A percentile compares a stretch with the other conserved stretches of the same genome.
These are phyloP conservation scores for Pituophis catenifer DNA, from an alignment of 2,113 vertebrate species.

Conservation along the genomic window DNA sequence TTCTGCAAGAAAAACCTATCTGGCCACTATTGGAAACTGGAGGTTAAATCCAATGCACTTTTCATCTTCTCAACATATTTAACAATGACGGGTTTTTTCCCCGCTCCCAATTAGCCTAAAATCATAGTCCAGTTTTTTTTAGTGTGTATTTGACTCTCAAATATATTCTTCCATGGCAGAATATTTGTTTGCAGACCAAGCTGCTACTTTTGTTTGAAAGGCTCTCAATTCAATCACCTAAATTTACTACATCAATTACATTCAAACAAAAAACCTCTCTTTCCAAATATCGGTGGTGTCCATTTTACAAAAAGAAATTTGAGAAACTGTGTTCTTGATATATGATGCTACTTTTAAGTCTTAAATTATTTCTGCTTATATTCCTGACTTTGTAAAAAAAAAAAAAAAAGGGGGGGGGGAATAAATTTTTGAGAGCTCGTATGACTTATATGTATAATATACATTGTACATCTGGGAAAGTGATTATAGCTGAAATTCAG, in stretches of 20 bases:
- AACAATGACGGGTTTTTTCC: not conserved
- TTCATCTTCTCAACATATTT: not conserved
- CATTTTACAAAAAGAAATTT: not conserved
- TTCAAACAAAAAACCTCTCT: not conserved
- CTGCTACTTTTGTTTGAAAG: not conserved
- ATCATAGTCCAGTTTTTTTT: not conserved
- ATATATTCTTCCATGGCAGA: not conserved
- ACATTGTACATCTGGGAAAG: not conserved
- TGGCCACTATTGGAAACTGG: not conserved
- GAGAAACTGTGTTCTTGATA: not conserved
- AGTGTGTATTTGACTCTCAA: not conserved
- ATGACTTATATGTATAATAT: not conserved
- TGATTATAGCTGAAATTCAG: not conserved
- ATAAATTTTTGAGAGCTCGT: not conserved
- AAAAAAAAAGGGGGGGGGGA: not conserved
- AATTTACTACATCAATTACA: not conserved
- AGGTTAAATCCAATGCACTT: not conserved
- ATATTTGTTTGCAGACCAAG: not conserved
- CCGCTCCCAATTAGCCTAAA: not conserved
- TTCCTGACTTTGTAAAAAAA: not conserved
- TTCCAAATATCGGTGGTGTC: not conserved
- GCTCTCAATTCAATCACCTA: not conserved
- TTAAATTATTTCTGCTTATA: not conserved
- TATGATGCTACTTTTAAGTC: not conserved
- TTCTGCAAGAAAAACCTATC: not conserved